Base-by-base conservation (phyloP, 2,113 vertebrate species). In the Varanus salvator region DNA sequence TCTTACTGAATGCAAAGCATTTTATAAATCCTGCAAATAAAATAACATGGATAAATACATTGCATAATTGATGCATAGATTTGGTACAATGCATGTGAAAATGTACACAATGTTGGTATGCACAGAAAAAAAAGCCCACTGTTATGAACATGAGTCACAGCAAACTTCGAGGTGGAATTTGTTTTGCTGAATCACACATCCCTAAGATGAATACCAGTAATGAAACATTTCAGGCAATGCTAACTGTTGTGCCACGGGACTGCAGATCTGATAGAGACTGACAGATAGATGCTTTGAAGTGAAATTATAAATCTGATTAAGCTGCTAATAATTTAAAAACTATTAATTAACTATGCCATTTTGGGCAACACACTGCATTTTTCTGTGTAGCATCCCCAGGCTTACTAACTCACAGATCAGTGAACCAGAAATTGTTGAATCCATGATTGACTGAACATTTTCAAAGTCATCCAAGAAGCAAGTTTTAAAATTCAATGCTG, bases 401-500 rank as follows among this genome's bases (percentile, higher is more conserved):
- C 9, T 90, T 66, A 29, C 71, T 89, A 34, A 1, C 66, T 95
- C 29, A 90, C 85, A 92, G 76, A 48, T 48, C 44, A 92, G 21
- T 69, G 72, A 94, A 90, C 29, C 3, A 91, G 80, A 94, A 94
- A 92, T 86, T 91, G 75, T 48, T 44, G 31, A 93, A 66, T 89
- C 80, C 0, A 1, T 75, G 31, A 87, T 83, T n/a, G 83, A 2
- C 90, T 17, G 54, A 38, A 88, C 5, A 74, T 87, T 84, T 93
- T 95, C 48, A 92, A 94, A 94, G 85, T 92, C 89, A 95, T 74
- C 72, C 1, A 60, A 94, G 80, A 8, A 87, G 3, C 57, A 52
- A 66, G 90, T 80, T 88, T 85, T 80, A n/a, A 96, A 95, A 93
- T 86, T 69, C 78, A 92, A 92, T 64, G 91, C 64, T 52, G 64